phyloP scores from a whole-genome alignment of 1,140 invertebrate species.

The Drosophila biarmipes region DNA sequence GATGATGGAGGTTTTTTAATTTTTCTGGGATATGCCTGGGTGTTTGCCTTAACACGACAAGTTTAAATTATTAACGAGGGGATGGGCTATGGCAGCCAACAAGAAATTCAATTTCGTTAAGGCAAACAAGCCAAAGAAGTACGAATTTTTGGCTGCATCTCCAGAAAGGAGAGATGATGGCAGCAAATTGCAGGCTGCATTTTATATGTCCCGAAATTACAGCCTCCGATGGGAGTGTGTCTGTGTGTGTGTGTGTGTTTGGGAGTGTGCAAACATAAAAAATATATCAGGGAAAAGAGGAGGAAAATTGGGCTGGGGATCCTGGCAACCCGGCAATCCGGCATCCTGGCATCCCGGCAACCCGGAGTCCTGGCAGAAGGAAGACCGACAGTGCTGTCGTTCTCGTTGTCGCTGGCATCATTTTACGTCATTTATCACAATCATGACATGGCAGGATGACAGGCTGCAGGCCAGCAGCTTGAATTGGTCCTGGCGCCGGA shows the following conservation, averaged over 20 bases:
- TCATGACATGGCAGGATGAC: slow-evolving; percentile 75
- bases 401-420: slow-evolving; percentile 75
- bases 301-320: slow-evolving; percentile 1
- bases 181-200: slow-evolving; percentile 77
- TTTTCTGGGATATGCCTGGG: slow-evolving; percentile 24
- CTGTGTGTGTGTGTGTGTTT: slow-evolving; percentile 18
- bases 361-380: slow-evolving; percentile 23
- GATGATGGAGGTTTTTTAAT: slow-evolving; percentile 38
- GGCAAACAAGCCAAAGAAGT: slow-evolving; percentile 66
- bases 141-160: slow-evolving; percentile 65
- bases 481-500: slow-evolving; percentile 28
- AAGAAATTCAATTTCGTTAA: slow-evolving; percentile 80
- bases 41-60: slow-evolving; percentile 79
- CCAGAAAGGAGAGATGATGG: slow-evolving; percentile 37
- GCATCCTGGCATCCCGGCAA: not conserved
- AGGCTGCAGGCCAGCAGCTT: slow-evolving; percentile 42
- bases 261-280: slow-evolving; percentile 53
- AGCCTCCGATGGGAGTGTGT: slow-evolving; percentile 37
- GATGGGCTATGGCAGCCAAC: slow-evolving; percentile 31
- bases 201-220: slow-evolving; percentile 77
- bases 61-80: slow-evolving; percentile 68
- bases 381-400: slow-evolving; percentile 60
- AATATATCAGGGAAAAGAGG: slow-evolving; percentile 47
- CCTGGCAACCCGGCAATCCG: slow-evolving; percentile 3
- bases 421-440: slow-evolving; percentile 83